A percentile compares a stretch with the other conserved stretches of the same genome.
Evolutionary conservation across 1,140 invertebrate genomes (phyloP).

Genomic region (Eupeodes corollae): DNA sequence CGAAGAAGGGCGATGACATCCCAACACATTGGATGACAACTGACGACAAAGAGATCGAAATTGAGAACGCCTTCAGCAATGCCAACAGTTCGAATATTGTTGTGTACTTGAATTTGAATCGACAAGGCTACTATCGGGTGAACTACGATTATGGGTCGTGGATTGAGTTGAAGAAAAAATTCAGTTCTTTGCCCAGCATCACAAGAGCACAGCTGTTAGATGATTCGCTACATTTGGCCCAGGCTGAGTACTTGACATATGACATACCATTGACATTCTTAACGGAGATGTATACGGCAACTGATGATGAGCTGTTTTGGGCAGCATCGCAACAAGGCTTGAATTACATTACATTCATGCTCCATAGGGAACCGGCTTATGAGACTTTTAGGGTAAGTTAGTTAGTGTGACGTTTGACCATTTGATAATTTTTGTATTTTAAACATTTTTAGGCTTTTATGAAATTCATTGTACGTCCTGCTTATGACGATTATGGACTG

Average conservation of each 20-base stretch:
- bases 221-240: conserved; percentile 67
- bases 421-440: background rate
- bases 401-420: background rate
- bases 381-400: conserved; percentile 29
- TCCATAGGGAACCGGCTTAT: conserved; percentile 33
- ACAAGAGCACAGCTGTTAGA: conserved; percentile 71
- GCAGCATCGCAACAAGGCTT: conserved; percentile 24
- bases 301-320: conserved; percentile 31
- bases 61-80: conserved; percentile 17
- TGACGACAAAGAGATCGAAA: conserved; percentile 19
- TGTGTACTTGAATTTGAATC: conserved; percentile 30
- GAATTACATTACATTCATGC: conserved; percentile 27
- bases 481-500: conserved; percentile 35
- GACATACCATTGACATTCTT: conserved; percentile 43
- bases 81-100: conserved; percentile 15
- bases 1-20: conserved; percentile 21
- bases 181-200: conserved; percentile 42
- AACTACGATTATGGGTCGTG: conserved; percentile 63
- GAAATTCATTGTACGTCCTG: conserved; percentile 27
- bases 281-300: conserved; percentile 20
- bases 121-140: conserved; percentile 55
- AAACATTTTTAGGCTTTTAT: conserved; percentile 25
- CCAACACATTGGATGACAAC: conserved; percentile 27
- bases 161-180: conserved; percentile 46
- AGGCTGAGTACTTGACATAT: conserved; percentile 48